phyloP scores from a whole-genome alignment of 1,140 invertebrate genomes.

The Eriosoma lanigerum region DNA sequence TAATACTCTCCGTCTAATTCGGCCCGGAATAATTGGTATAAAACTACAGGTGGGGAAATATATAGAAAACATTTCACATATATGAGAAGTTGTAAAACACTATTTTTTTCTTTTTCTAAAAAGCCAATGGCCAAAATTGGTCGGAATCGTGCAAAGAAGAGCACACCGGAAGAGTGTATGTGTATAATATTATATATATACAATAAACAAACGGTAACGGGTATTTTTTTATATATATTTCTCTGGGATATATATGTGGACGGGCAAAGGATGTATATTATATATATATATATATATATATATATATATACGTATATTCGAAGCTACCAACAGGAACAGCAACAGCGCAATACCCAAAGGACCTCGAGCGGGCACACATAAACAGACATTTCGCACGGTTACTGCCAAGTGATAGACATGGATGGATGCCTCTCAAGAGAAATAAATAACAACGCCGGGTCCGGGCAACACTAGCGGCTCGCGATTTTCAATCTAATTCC shows the following conservation, averaged over 20 bases:
- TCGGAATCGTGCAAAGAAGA: neutral
- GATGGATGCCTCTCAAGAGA: conserved; percentile 44
- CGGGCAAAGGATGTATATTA: conserved; percentile 5
- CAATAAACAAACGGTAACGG: conserved; percentile 12
- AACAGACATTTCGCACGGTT: conserved; percentile 41
- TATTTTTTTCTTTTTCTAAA: neutral
- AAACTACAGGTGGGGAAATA: no score
- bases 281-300: no score
- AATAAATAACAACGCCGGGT: conserved; percentile 32
- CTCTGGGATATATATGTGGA: no score
- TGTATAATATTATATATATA: no score
- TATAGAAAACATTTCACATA: no score
- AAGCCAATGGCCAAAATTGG: conserved; percentile 1
- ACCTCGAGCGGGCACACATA: conserved; percentile 6
- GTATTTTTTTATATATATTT: conserved; percentile 30
- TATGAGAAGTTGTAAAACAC: no score
- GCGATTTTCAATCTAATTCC: conserved; percentile 48
- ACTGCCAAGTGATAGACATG: conserved; percentile 45
- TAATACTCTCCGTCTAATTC: no score
- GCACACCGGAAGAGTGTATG: neutral
- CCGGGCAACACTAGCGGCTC: neutral
- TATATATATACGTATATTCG: no score
- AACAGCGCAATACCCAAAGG: neutral
- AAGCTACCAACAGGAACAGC: no score
- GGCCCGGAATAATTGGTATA: no score